Conservation (phyloP, 1,140 invertebrate species). For the Anoplolepis gracilipes region DNA sequence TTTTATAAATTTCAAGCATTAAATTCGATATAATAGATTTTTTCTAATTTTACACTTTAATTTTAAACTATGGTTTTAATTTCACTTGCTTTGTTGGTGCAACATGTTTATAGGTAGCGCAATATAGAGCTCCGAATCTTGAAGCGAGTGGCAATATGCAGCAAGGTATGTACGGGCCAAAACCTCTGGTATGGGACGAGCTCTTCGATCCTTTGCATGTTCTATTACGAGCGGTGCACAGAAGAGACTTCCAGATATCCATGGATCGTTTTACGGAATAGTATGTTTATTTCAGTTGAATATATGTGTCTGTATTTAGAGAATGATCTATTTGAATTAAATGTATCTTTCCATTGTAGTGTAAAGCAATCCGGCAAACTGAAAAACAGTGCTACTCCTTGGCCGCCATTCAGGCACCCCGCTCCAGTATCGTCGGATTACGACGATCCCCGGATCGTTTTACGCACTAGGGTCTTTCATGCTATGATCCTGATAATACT, state of each 20-base stretch:
- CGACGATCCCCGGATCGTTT: conserved; percentile 89
- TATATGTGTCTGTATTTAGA: not conserved
- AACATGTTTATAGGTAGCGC: conserved; percentile 87
- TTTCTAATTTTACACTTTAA: not conserved
- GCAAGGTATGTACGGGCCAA: conserved; percentile 97
- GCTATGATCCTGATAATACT: conserved; percentile 93
- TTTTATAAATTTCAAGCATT: too few relatives aligned
- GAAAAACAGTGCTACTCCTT: conserved; percentile 89
- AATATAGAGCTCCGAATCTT: conserved; percentile 92
- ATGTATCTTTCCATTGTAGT: conserved; percentile 80
- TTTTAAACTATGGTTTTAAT: conserved; percentile 14
- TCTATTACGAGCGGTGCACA: conserved; percentile 94
- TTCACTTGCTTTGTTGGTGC: not conserved
- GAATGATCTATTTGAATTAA: not conserved
- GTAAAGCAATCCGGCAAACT: conserved; percentile 89
- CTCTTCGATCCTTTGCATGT: conserved; percentile 98
- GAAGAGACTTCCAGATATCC: conserved; percentile 96
- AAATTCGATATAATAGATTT: too few relatives aligned
- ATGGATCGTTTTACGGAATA: conserved; percentile 95
- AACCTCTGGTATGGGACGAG: conserved; percentile 94
- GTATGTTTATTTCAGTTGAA: conserved; percentile 86
- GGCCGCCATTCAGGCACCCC: conserved; percentile 94
- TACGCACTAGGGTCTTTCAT: conserved; percentile 94
- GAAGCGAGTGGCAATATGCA: conserved; percentile 94
- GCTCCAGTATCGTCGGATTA: conserved; percentile 89